These are phyloP conservation scores for Ceyx erithaca DNA, from an alignment of 2,797 vertebrate species.

Conservation along the genomic window DNA sequence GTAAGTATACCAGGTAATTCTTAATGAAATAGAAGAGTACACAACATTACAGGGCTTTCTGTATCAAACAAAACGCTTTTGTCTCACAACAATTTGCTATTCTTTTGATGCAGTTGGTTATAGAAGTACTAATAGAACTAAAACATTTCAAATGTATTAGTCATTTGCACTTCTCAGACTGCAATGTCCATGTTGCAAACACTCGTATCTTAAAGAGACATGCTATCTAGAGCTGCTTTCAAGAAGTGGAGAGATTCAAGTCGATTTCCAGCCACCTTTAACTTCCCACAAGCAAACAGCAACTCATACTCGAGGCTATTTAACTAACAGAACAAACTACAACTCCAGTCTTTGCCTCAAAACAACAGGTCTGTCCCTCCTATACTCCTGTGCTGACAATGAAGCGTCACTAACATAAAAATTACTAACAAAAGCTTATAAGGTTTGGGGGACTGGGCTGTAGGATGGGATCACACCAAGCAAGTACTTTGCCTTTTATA, in stretches of 20 bases:
- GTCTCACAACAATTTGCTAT: background rate
- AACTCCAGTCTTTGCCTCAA: background rate
- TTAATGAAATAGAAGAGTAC: accelerated
- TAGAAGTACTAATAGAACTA: background rate
- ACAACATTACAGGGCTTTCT: background rate
- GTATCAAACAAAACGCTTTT: background rate
- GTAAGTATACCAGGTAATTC: background rate
- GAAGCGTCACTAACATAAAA: background rate
- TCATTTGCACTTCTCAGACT: background rate
- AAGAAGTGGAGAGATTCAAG: background rate
- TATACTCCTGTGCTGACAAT: background rate
- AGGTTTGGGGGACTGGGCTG: background rate
- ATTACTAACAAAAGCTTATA: background rate
- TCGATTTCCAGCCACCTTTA: background rate
- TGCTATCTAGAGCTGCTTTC: accelerated
- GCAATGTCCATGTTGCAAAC: background rate
- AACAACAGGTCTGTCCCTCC: background rate
- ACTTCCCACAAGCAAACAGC: background rate
- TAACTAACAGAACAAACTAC: background rate
- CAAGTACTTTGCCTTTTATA: background rate
- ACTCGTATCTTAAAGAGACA: background rate
- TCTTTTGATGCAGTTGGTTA: background rate
- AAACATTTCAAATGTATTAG: background rate
- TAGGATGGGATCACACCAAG: background rate
- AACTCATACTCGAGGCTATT: background rate